These are phyloP conservation scores for Mactromeris polynyma DNA, from an alignment of 2,888 invertebrate genomes.

Conservation along the genomic window DNA sequence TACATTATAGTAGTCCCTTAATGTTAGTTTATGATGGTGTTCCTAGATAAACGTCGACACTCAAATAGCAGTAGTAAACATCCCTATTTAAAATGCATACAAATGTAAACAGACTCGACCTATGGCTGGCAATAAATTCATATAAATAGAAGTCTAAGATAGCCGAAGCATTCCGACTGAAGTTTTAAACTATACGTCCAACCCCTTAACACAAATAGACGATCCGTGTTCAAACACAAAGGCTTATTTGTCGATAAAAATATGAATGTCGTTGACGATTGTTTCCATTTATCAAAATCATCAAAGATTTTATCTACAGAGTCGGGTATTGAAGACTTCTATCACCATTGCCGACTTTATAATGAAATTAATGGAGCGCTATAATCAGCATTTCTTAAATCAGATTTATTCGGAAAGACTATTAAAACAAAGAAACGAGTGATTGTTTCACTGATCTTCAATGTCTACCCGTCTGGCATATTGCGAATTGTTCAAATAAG, in stretches of 20 bases:
- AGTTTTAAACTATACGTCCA: not conserved
- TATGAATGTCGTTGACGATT: not conserved
- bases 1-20: not conserved
- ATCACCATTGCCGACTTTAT: no score
- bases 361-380: no score
- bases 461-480: no score
- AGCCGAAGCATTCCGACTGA: not conserved
- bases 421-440: no score
- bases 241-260: not conserved
- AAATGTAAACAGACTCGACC: slow-evolving; percentile 13
- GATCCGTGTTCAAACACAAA: not conserved
- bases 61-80: not conserved
- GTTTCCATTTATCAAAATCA: slow-evolving; percentile 1
- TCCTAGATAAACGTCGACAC: not conserved
- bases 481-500: no score
- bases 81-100: not conserved
- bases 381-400: no score
- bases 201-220: not conserved
- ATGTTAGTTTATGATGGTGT: slow-evolving; percentile 1
- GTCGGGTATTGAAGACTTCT: not conserved
- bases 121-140: not conserved
- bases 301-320: not conserved
- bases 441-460: no score
- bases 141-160: not conserved
- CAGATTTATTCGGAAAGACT: no score